phyloP scores from a whole-genome alignment of 2,113 vertebrate species.

The Otolemur garnettii region DNA sequence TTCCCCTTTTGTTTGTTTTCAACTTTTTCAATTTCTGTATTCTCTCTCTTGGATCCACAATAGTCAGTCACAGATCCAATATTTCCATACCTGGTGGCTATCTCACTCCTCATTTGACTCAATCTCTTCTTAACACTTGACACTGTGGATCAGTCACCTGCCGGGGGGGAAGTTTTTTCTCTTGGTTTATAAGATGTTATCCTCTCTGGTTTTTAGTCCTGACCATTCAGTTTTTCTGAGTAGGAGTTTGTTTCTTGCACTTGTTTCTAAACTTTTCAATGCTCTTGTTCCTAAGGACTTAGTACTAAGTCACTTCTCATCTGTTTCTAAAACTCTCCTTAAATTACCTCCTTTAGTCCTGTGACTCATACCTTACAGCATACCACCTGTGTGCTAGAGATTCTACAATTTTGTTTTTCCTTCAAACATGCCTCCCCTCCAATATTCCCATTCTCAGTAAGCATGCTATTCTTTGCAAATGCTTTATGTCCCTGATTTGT shows the following conservation, averaged over 20 bases:
- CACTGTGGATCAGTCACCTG: neutral
- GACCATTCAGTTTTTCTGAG: neutral
- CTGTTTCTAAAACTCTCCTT: neutral
- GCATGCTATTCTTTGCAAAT: neutral
- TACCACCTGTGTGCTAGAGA: neutral
- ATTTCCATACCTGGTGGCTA: neutral
- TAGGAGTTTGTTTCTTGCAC: neutral
- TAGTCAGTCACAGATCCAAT: neutral
- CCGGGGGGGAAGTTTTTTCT: neutral
- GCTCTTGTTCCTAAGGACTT: neutral
- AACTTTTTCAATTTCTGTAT: neutral
- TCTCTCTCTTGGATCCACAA: neutral
- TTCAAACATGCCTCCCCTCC: neutral
- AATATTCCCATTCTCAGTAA: neutral
- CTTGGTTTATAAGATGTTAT: neutral
- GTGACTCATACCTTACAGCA: neutral
- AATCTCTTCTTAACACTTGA: neutral
- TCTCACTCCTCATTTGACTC: neutral
- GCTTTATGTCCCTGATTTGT: neutral
- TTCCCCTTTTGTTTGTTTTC: neutral
- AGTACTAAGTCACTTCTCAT: neutral
- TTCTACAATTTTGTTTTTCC: neutral
- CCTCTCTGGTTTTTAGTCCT: neutral
- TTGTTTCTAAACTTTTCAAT: neutral
- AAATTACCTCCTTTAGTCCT: neutral